Conservation (phyloP, 2,888 invertebrate genomes). For the Stenichneumon culpator region DNA sequence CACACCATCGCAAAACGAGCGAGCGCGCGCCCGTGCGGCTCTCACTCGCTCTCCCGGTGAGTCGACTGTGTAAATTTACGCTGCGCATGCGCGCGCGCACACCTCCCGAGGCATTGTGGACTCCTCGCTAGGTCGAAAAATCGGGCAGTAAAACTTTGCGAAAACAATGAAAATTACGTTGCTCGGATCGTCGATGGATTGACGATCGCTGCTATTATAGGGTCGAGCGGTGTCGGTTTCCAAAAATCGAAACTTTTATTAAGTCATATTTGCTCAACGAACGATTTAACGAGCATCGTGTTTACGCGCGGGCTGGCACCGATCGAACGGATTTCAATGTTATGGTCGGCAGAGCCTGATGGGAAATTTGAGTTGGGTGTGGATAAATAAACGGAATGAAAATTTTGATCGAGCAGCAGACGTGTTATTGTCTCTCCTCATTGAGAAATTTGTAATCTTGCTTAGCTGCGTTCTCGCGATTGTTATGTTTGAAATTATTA, state of each 20-base stretch:
- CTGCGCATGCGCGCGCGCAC: constrained; percentile 63
- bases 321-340: background rate
- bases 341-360: background rate
- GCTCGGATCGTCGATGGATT: background rate
- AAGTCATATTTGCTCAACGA: background rate
- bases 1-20: constrained; percentile 52
- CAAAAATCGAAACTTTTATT: background rate
- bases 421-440: background rate
- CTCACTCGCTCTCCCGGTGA: constrained; percentile 24
- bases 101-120: constrained; percentile 51
- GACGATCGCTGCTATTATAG: background rate
- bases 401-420: background rate
- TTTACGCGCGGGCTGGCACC: background rate
- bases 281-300: background rate
- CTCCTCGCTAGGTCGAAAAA: constrained; percentile 7
- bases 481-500: too few relatives aligned
- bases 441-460: too few relatives aligned
- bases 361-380: background rate
- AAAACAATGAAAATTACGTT: constrained; percentile 6
- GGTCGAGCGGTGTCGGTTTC: background rate
- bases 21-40: constrained; percentile 42
- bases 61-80: constrained; percentile 63
- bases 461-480: background rate
- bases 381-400: background rate
- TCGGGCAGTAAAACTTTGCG: background rate